A percentile compares a stretch with the other conserved stretches of the same genome.
phyloP scores from a whole-genome alignment of 2,888 invertebrate species.

The Adineta ricciae region DNA sequence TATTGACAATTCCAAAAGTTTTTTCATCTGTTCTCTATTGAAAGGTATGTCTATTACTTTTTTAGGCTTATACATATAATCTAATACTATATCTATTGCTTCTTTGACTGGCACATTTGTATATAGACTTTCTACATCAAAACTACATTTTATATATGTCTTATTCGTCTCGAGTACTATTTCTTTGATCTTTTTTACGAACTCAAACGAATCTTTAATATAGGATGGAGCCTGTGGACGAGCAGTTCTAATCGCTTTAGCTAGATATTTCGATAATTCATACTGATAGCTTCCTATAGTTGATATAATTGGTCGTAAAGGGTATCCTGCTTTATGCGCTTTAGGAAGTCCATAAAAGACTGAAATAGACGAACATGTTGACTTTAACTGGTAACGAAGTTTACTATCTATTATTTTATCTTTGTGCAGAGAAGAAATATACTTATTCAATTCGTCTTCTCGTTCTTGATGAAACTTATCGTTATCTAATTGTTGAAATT shows the following conservation, averaged over 20 bases:
- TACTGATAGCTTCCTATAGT: background rate
- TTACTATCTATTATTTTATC: background rate
- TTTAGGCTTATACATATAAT: background rate
- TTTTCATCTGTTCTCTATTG: too few species aligned
- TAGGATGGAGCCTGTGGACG: background rate
- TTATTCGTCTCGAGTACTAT: background rate
- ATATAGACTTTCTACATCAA: background rate
- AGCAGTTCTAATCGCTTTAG: background rate
- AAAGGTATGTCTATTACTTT: too few species aligned
- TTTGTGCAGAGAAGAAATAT: background rate
- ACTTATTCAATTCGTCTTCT: background rate
- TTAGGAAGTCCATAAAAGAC: background rate
- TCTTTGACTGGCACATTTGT: background rate
- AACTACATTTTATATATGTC: background rate
- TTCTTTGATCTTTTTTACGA: background rate
- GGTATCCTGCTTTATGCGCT: background rate
- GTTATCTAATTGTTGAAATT: too few species aligned
- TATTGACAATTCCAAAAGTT: too few species aligned
- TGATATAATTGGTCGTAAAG: background rate
- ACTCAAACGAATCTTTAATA: background rate
- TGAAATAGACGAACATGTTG: background rate
- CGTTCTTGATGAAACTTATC: too few species aligned
- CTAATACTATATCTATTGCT: background rate
- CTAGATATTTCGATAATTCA: background rate
- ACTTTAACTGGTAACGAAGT: background rate